Evolutionary conservation across 2,888 invertebrate species (phyloP).

Genomic region (Drymonia ruficornis): DNA sequence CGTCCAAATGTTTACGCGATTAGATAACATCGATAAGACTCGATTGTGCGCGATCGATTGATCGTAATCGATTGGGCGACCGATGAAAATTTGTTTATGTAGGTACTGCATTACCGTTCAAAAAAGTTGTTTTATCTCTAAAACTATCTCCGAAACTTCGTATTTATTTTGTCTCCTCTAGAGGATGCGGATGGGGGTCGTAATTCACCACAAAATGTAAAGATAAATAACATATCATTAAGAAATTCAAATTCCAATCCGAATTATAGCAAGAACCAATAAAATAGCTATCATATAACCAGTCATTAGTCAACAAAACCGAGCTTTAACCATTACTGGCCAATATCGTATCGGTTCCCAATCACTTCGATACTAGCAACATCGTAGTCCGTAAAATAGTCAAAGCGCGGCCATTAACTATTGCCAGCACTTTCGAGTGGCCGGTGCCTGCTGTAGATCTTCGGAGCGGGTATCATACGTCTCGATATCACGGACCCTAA

Average conservation of each 20-base stretch:
- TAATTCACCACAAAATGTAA: no score
- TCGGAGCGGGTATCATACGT: conserved; percentile 34
- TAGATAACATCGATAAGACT: conserved; percentile 60
- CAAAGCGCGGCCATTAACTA: conserved; percentile 33
- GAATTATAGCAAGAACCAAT: neutral
- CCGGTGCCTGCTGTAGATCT: conserved; percentile 35
- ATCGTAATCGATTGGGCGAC: conserved; percentile 47
- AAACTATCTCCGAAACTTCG: neutral
- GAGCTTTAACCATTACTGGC: conserved; percentile 6
- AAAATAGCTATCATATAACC: neutral
- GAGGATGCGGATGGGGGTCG: no score
- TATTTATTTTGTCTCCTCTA: no score
- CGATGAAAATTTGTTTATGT: conserved; percentile 41
- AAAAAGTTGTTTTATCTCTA: neutral
- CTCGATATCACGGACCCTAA: conserved; percentile 39
- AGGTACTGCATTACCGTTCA: conserved; percentile 10
- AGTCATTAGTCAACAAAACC: conserved; percentile 1
- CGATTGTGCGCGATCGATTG: conserved; percentile 55
- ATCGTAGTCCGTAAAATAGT: conserved; percentile 32
- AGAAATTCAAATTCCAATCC: neutral
- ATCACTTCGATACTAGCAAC: conserved; percentile 26
- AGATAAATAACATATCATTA: no score
- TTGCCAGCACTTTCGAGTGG: conserved; percentile 15
- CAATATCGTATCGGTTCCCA: conserved; percentile 23
- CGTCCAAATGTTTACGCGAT: conserved; percentile 77